phyloP scores from a whole-genome alignment of 2,888 invertebrate species.

The Thecocarcelia acutangulata region DNA sequence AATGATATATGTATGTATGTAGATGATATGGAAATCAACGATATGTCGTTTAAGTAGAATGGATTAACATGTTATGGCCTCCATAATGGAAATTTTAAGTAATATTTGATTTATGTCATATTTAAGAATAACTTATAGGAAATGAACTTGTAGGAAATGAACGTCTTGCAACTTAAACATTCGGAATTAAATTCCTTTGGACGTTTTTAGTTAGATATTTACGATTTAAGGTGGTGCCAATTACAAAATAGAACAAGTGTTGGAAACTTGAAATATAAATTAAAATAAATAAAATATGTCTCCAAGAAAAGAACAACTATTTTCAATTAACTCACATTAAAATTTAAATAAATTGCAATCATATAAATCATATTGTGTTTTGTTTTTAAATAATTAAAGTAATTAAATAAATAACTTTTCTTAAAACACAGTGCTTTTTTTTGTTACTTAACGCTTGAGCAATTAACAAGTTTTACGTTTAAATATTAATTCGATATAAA shows the following conservation, averaged over 20 bases:
- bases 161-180: not conserved
- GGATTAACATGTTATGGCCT: no score
- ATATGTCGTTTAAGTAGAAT: no score
- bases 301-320: not conserved
- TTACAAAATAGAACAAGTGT: not conserved
- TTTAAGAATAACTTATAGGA: no score
- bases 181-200: not conserved
- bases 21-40: no score
- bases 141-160: no score
- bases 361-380: not conserved
- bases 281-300: not conserved
- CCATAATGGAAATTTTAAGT: no score
- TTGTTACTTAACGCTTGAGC: not conserved
- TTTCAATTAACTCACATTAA: not conserved
- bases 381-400: not conserved
- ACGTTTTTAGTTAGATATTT: not conserved
- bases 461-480: no score
- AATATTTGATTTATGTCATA: no score
- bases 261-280: not conserved
- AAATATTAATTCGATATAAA: no score
- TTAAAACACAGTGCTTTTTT: not conserved
- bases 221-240: conserved; percentile 1
- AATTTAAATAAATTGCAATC: not conserved
- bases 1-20: no score
- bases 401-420: not conserved